Evolutionary conservation across 35 echinoderm and acorn worm genomes (phyloP).

Genomic region (Anneissia japonica): DNA sequence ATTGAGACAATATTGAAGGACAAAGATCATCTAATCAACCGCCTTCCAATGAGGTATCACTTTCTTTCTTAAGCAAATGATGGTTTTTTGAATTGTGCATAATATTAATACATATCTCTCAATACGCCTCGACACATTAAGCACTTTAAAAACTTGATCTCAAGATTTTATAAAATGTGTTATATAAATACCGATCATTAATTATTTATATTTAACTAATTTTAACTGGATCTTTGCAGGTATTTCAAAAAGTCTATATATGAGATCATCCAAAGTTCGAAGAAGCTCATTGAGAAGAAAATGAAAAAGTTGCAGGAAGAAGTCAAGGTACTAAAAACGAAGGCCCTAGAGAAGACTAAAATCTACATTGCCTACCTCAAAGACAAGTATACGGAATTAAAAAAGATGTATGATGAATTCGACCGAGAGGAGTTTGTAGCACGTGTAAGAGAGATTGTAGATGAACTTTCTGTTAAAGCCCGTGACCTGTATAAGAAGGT

Average conservation of each 20-base stretch:
- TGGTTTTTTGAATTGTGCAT: too few relatives aligned
- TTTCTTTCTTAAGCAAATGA: too few relatives aligned
- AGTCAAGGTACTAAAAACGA: background rate
- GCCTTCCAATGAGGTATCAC: slow-evolving; percentile 38
- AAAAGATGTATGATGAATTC: background rate
- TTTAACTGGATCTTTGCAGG: background rate
- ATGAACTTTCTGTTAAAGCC: background rate
- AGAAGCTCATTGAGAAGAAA: background rate
- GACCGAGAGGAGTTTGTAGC: background rate
- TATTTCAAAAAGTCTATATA: background rate
- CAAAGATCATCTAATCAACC: slow-evolving; percentile 68
- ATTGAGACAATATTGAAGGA: slow-evolving; percentile 61
- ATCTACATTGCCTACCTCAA: background rate
- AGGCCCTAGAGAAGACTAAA: background rate
- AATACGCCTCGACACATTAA: too few relatives aligned
- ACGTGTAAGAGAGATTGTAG: background rate
- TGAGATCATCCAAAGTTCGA: background rate
- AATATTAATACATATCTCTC: too few relatives aligned
- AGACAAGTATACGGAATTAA: background rate
- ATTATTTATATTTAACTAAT: too few relatives aligned
- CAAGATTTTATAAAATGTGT: too few relatives aligned
- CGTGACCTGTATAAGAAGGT: background rate
- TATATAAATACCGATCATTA: too few relatives aligned
- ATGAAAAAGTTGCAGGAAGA: background rate
- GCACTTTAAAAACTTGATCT: too few relatives aligned